These are phyloP conservation scores for Syngnathus scovelli DNA, from an alignment of 2,113 vertebrate species.

Conservation along the genomic window DNA sequence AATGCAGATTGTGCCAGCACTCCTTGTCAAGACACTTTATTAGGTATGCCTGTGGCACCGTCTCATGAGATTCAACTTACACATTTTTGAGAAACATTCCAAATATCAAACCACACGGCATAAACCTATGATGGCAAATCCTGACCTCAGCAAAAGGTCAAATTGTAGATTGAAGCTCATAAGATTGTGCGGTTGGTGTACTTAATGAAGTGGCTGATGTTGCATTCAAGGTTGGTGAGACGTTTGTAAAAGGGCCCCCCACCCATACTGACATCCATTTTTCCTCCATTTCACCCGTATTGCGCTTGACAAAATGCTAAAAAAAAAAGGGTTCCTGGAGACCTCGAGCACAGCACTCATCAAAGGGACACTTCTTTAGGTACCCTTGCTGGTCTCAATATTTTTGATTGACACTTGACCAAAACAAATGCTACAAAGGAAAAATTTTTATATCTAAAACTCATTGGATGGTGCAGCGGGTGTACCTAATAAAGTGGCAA, in stretches of 20 bases:
- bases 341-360: too few species aligned
- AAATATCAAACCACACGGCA: neutral
- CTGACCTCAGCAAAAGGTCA: neutral
- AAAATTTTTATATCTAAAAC: too few species aligned
- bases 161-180: neutral
- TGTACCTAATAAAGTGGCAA: neutral
- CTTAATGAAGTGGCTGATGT: neutral
- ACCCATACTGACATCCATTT: neutral
- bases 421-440: too few species aligned
- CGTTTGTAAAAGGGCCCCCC: neutral
- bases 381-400: neutral
- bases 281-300: too few species aligned
- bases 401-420: neutral
- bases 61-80: too few species aligned
- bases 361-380: too few species aligned
- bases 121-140: neutral
- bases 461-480: neutral
- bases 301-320: too few species aligned
- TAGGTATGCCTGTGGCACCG: neutral
- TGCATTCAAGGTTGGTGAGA: neutral
- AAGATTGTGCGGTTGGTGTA: neutral
- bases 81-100: neutral
- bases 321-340: too few species aligned
- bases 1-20: neutral
- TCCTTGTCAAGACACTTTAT: neutral